A percentile compares a stretch with the other conserved stretches of the same genome.
Evolutionary conservation across 2,113 vertebrate species (phyloP).

Genomic region (Pelobates fuscus): DNA sequence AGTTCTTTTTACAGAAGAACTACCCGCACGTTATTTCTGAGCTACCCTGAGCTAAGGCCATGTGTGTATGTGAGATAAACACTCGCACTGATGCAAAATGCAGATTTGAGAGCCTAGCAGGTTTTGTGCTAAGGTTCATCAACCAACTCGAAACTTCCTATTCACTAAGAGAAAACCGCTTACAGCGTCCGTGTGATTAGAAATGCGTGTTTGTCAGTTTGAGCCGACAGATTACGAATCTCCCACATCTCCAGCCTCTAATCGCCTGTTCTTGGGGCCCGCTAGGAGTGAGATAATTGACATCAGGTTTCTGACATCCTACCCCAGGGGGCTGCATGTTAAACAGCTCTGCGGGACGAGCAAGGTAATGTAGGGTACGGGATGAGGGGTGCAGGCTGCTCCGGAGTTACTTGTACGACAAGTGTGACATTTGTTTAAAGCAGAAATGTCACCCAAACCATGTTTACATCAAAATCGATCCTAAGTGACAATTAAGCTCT

Average conservation of each 20-base stretch:
- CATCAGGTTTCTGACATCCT: conserved; percentile 26
- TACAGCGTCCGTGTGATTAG: conserved; percentile 1
- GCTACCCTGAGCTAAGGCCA: background rate
- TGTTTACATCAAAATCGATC: no score
- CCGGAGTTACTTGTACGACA: no score
- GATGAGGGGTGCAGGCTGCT: background rate
- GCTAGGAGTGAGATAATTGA: conserved; percentile 22
- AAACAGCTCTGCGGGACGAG: background rate
- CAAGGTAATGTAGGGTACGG: background rate
- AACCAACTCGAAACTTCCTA: background rate
- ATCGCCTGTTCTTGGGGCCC: conserved; percentile 8
- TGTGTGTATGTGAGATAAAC: background rate
- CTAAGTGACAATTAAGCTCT: no score
- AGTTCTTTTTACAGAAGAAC: no score
- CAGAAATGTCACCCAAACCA: no score
- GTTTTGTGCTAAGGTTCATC: background rate
- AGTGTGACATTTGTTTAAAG: no score
- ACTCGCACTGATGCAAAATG: background rate
- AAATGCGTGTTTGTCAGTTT: conserved; percentile 25
- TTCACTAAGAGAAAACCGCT: background rate
- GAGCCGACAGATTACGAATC: conserved; percentile 23
- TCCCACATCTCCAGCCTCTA: conserved; percentile 22
- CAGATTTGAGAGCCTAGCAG: background rate
- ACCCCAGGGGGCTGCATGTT: conserved; percentile 23
- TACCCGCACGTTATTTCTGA: no score